Percentiles rank a stretch among this genome's conserved stretches.
Evolutionary conservation across 2,888 invertebrate species (phyloP).

Genomic region (Noctuana brunneofusca): DNA sequence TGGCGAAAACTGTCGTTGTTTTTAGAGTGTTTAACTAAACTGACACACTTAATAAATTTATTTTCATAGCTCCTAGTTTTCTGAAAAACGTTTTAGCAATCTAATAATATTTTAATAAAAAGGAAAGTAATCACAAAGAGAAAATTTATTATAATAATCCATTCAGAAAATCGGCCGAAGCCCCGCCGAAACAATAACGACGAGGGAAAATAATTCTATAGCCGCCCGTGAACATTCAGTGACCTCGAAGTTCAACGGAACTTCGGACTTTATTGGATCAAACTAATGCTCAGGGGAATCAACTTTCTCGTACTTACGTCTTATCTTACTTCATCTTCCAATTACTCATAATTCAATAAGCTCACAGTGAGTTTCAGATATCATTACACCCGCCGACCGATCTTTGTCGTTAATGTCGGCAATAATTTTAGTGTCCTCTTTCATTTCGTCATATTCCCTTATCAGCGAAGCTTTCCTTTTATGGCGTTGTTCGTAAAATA

Average conservation of each 20-base stretch:
- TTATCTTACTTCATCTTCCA: conserved; percentile 33
- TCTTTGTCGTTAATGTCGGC: conserved; percentile 26
- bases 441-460: conserved; percentile 3
- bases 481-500: background rate
- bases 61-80: conserved; percentile 1
- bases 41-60: background rate
- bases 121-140: conserved; percentile 20
- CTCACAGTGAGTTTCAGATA: conserved; percentile 31
- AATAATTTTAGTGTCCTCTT: conserved; percentile 25
- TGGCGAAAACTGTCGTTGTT: background rate
- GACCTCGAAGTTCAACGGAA: conserved; percentile 29
- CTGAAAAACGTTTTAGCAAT: background rate
- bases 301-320: conserved; percentile 33
- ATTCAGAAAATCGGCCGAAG: conserved; percentile 20
- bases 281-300: conserved; percentile 28
- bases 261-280: conserved; percentile 32
- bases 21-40: too few species aligned
- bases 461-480: conserved; percentile 1
- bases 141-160: conserved; percentile 24
- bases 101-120: conserved; percentile 15
- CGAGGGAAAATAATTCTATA: conserved; percentile 23
- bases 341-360: conserved; percentile 35
- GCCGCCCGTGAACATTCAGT: conserved; percentile 18
- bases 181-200: conserved; percentile 28
- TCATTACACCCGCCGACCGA: conserved; percentile 23